A percentile compares a stretch with the other conserved stretches of the same genome.
Conservation (phyloP, 2,113 vertebrate genomes). For the Nerophis lumbriciformis region DNA sequence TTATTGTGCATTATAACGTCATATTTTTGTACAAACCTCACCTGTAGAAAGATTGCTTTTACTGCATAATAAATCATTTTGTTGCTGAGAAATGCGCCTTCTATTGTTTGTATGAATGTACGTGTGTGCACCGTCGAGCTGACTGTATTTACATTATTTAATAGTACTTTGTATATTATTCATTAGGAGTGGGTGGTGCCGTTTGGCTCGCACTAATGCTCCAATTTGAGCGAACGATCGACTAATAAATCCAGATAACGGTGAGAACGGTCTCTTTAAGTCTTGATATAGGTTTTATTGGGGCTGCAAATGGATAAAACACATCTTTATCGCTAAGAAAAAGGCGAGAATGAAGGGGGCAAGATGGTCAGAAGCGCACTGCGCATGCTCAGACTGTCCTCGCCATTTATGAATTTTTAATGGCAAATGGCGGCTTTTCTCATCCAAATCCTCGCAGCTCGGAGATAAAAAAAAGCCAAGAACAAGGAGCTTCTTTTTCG, state of each 20-base stretch:
- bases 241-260: background rate
- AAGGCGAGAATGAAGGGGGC: background rate
- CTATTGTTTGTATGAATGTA: background rate
- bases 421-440: slow-evolving; percentile 77
- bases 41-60: slow-evolving; percentile 37
- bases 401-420: slow-evolving; percentile 74
- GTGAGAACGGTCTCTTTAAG: background rate
- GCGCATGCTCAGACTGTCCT: slow-evolving; percentile 67
- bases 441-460: slow-evolving; percentile 61
- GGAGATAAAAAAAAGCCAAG: slow-evolving; percentile 25
- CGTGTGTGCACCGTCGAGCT: background rate
- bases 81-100: slow-evolving; percentile 22
- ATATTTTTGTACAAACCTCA: slow-evolving; percentile 6
- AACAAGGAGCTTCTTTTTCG: background rate
- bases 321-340: background rate
- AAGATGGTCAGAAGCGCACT: slow-evolving; percentile 4
- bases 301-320: background rate
- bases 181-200: slow-evolving; percentile 14
- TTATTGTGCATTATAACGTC: slow-evolving; percentile 15
- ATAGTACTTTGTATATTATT: slow-evolving; percentile 44
- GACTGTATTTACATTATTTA: slow-evolving; percentile 44
- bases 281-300: background rate
- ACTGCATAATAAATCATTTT: slow-evolving; percentile 40
- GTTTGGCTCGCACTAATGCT: background rate
- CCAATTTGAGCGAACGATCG: background rate